Conservation (phyloP, 2,888 invertebrate species). For the Patella depressa region DNA sequence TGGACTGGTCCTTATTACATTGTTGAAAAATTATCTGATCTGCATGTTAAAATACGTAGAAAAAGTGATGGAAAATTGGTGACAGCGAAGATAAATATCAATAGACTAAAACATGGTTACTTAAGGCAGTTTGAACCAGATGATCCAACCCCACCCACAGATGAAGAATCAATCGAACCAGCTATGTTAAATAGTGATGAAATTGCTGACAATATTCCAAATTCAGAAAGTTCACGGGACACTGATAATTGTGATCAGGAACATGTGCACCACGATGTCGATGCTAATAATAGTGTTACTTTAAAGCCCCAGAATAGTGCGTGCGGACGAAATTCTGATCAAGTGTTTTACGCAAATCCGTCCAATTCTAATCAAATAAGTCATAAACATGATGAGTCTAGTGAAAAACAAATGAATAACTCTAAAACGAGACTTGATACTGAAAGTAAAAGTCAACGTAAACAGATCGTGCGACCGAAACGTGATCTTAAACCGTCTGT, state of each 20-base stretch:
- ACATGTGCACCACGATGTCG: not conserved
- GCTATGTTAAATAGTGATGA: not conserved
- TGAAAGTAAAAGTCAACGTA: too few species aligned
- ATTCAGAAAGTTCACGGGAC: not conserved
- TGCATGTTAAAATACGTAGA: slow-evolving; percentile 1
- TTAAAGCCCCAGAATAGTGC: not conserved
- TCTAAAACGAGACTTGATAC: not conserved
- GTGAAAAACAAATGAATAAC: not conserved
- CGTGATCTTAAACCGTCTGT: too few species aligned
- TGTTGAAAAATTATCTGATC: not conserved
- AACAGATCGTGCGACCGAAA: too few species aligned
- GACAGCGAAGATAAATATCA: not conserved
- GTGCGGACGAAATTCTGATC: too few species aligned
- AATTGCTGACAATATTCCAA: not conserved
- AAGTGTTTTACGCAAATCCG: too few species aligned
- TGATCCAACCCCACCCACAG: not conserved
- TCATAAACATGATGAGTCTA: too few species aligned
- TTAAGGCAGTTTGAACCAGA: not conserved
- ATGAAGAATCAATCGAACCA: not conserved
- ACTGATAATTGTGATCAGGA: not conserved
- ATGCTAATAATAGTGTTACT: not conserved
- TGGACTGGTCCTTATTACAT: not conserved
- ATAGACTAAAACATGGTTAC: not conserved
- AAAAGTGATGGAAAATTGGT: slow-evolving; percentile 2
- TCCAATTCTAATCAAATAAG: too few species aligned